Evolutionary conservation across 2,888 invertebrate genomes (phyloP).

Genomic region (Cyaniris semiargus): DNA sequence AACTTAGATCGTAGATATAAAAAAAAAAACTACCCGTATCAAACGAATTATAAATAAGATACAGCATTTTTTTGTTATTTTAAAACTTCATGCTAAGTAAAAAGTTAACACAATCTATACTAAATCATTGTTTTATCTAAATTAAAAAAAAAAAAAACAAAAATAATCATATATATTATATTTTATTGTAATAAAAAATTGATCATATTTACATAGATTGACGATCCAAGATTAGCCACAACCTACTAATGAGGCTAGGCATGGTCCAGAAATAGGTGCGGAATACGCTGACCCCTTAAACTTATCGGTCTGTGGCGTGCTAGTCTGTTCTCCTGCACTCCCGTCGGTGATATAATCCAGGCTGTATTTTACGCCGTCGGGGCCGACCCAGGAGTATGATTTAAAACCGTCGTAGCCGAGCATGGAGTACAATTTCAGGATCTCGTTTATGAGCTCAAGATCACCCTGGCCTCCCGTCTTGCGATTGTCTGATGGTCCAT

Average conservation of each 20-base stretch:
- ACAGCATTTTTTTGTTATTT: too few relatives aligned
- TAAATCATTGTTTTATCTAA: too few relatives aligned
- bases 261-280: background rate
- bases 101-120: too few relatives aligned
- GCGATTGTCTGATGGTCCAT: background rate
- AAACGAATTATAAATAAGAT: too few relatives aligned
- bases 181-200: background rate
- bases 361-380: conserved; percentile 61
- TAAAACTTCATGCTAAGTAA: too few relatives aligned
- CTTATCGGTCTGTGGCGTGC: background rate
- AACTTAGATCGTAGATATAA: too few relatives aligned
- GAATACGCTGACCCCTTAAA: background rate
- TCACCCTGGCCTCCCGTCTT: background rate
- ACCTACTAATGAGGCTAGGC: background rate
- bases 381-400: conserved; percentile 54
- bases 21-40: too few relatives aligned
- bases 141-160: too few relatives aligned
- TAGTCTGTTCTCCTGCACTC: conserved; percentile 46
- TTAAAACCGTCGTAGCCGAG: conserved; percentile 44
- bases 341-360: conserved; percentile 67
- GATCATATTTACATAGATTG: background rate
- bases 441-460: background rate
- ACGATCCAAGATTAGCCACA: background rate
- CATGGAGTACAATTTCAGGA: background rate
- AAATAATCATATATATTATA: background rate